Base-by-base conservation (phyloP, 2,113 vertebrate genomes). In the Sturnira hondurensis region DNA sequence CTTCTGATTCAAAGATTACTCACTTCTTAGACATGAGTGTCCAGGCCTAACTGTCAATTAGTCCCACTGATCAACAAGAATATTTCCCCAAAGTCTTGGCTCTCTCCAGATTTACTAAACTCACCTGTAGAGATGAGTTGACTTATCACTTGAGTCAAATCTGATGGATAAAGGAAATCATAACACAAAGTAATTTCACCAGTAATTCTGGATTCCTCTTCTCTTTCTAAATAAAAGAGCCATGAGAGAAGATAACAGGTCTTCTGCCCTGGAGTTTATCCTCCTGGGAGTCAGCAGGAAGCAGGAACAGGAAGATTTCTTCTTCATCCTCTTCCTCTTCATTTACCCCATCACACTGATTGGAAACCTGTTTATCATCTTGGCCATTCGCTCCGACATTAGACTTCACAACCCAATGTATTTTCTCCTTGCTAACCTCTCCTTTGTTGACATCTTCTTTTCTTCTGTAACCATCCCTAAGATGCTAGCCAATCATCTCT, bases 381-480 rank as follows among this genome's bases (percentile, higher is more conserved):
- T 95, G 9, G 96, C 96, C 88, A 96, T 97, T n/a, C 1, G 0
- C 15, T 43, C 22, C 2, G 83, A 97, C 8, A 1, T 24, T 58
- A 38, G 0, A 41, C 94, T 98, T 2, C 98, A 98, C 84, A 97
- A 88, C 1, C 97, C 98, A 78, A 98, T 98, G 97, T 98, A 98
- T 10, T 96, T 97, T 50, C 93, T 97, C 70, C 97, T 98, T 12
- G 92, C 89, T 83, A 97, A 95, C 20, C 97, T 98, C 74, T 98
- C 97, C 41, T 67, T 96, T 0, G 96, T 97, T 4, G 97, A 98
- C 71, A 95, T 98, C 54, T 93, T 95, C 36, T 95, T 98, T 76
- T 96, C 97, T 5, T 96, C 96, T 58, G 96, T 97, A 78, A 94
- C 96, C 20, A 86, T 97, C 47, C 97, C 98, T 17, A 97, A 97